A percentile compares a stretch with the other conserved stretches of the same genome.
These are phyloP conservation scores for Drosophila lacteicornis DNA, from an alignment of 1,140 invertebrate species.

Conservation along the genomic window DNA sequence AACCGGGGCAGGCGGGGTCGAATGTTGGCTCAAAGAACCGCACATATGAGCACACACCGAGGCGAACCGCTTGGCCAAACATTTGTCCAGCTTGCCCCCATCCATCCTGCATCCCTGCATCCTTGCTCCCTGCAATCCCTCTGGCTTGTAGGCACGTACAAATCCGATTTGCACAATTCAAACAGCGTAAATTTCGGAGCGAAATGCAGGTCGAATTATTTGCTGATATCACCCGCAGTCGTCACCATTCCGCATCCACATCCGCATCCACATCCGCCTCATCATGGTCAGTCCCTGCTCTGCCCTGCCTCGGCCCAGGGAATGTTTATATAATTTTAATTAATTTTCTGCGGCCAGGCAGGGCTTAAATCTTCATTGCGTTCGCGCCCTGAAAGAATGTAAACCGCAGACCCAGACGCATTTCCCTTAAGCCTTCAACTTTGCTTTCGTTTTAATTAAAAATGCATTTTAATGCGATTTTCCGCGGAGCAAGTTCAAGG, in stretches of 20 bases:
- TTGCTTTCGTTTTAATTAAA: constrained; percentile 82
- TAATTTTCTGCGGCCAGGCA: constrained; percentile 68
- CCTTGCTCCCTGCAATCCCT: not conserved
- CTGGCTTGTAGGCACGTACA: constrained; percentile 63
- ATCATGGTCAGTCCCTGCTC: constrained; percentile 14
- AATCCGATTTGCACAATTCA: constrained; percentile 81
- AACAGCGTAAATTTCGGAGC: constrained; percentile 67
- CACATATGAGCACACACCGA: constrained; percentile 51
- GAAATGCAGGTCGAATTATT: constrained; percentile 64
- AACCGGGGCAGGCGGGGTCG: constrained; percentile 40
- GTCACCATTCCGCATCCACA: constrained; percentile 10
- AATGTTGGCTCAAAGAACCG: constrained; percentile 69
- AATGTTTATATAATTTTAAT: constrained; percentile 75
- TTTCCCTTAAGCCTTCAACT: constrained; percentile 58
- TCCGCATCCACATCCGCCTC: constrained; percentile 13
- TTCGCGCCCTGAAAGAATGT: constrained; percentile 11
- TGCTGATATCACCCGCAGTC: constrained; percentile 61
- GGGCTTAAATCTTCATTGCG: constrained; percentile 53
- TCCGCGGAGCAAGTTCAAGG: constrained; percentile 33
- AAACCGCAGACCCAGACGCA: constrained; percentile 28
- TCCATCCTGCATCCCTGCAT: not conserved
- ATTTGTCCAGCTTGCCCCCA: constrained; percentile 63
- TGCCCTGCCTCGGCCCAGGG: not conserved
- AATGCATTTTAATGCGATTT: constrained; percentile 76
- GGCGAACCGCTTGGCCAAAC: constrained; percentile 72